Base-by-base conservation (phyloP, 2,797 vertebrate species). In the Allobates femoralis region DNA sequence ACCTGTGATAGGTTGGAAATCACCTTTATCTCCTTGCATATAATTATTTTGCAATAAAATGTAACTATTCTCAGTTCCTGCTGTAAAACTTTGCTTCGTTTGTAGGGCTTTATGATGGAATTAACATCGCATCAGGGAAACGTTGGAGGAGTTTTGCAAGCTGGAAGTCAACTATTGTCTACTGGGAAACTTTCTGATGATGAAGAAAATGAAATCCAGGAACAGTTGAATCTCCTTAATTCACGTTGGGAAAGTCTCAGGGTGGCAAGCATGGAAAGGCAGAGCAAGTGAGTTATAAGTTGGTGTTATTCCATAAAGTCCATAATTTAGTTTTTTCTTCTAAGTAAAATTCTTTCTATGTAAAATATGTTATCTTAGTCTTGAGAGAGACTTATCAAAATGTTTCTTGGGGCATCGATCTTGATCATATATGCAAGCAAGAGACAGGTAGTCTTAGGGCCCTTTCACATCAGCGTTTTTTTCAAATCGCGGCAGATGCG, bases 221-320 rank as follows among this genome's bases (percentile, higher is more conserved):
- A 99, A 90, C 98, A 99, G 95, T 98, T 99, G 97, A 99, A 95
- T 95, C 96, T 99, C 60, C 94, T 99, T 58, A 99, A 99, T 94
- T 96, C 97, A 56, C 96, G 98, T 85, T 99, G 98, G 98, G 98
- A 99, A 94, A 96, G 96, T 93, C 95, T 99, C 88, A 95, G 98
- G 90, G 96, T 99, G 90, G 95, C 97, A 30, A 99, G 98, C 92
- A 99, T 99, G 98, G 98, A 98, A 91, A 96, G 96, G 88, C 98
- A 99, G 94, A 98, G 94, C 97, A 97, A 97, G 98, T 99, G 91
- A 92, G 94, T 94, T 88, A 41, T 75, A 58, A 75, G 55, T 83
- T 83, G 62, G 56, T 67, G 66, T 23, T 56, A 30, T 32, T 16
- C n/a, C 28, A 74, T 46, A 50, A 74, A 30, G 50, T 16, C n/a